These are phyloP conservation scores for Pterobdella sp. DNA, from an alignment of 2,888 invertebrate species.

Conservation along the genomic window DNA sequence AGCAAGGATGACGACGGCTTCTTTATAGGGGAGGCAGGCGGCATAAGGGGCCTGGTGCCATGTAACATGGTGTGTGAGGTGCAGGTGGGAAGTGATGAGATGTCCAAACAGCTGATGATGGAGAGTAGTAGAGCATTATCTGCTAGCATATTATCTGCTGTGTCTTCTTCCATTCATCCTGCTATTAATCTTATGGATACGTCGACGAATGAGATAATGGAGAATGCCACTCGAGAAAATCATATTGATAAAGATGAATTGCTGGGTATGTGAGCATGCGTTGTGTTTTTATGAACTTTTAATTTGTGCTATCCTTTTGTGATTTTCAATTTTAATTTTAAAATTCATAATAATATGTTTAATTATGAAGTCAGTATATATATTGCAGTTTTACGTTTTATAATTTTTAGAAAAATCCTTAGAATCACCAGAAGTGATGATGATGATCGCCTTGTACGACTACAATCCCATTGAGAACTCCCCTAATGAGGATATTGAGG, in stretches of 20 bases:
- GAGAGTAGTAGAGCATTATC: conserved; percentile 38
- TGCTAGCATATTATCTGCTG: conserved; percentile 10
- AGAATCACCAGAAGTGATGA: conserved; percentile 31
- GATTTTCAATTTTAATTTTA: not conserved
- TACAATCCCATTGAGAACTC: conserved; percentile 95
- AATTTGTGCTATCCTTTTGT: too few relatives aligned
- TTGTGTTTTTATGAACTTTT: too few relatives aligned
- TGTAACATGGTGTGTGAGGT: conserved; percentile 78
- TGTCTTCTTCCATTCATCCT: not conserved
- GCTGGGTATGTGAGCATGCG: too few relatives aligned
- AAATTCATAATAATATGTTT: not conserved
- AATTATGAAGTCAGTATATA: not conserved
- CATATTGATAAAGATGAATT: too few relatives aligned
- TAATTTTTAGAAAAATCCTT: not conserved
- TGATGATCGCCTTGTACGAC: conserved; percentile 93
- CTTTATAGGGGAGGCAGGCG: conserved; percentile 80
- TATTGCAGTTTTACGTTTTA: not conserved
- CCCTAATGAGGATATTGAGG: conserved; percentile 97
- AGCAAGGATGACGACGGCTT: conserved; percentile 98
- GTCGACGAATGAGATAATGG: too few relatives aligned
- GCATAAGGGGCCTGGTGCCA: conserved; percentile 84
- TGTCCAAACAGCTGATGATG: conserved; percentile 44
- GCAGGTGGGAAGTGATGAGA: conserved; percentile 44
- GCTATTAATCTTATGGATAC: not conserved
- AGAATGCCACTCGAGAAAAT: too few relatives aligned